Evolutionary conservation across 2,888 invertebrate genomes (phyloP).

Genomic region (Tenthredo livida): DNA sequence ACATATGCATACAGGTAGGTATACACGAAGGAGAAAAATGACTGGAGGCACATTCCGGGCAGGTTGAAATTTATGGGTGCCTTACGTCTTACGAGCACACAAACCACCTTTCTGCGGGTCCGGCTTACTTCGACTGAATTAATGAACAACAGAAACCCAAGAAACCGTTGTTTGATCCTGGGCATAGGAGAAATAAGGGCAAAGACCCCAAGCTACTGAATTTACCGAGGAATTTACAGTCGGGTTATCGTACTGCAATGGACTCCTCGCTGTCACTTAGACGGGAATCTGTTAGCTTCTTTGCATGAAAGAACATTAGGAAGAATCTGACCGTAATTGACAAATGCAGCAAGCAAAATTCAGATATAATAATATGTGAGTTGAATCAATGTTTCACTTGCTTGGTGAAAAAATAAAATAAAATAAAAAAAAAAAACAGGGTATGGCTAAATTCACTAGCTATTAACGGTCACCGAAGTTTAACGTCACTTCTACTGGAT

Average conservation of each 20-base stretch:
- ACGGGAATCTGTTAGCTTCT: not conserved
- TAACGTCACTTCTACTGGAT: constrained; percentile 12
- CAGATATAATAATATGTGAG: not conserved
- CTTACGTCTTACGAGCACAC: constrained; percentile 59
- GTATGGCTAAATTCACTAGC: not conserved
- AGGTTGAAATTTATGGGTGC: constrained; percentile 65
- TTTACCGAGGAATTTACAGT: not conserved
- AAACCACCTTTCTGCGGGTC: constrained; percentile 61
- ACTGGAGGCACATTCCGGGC: constrained; percentile 66
- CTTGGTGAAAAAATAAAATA: not conserved
- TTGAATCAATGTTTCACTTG: not conserved
- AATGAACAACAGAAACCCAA: constrained; percentile 58
- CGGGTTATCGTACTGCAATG: not conserved
- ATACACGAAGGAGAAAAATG: constrained; percentile 58
- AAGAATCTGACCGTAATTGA: not conserved
- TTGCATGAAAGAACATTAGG: not conserved
- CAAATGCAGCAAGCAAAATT: not conserved
- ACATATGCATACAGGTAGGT: constrained; percentile 60
- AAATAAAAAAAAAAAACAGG: not conserved
- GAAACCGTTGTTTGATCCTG: constrained; percentile 1
- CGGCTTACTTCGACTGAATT: constrained; percentile 61
- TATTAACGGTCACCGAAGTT: not conserved
- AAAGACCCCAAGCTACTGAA: not conserved
- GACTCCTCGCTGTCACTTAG: not conserved
- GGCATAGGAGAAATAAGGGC: not conserved